Evolutionary conservation across 37 sponge, comb jelly and placozoan species (phyloP).

Genomic region (Haliclona indistincta): DNA sequence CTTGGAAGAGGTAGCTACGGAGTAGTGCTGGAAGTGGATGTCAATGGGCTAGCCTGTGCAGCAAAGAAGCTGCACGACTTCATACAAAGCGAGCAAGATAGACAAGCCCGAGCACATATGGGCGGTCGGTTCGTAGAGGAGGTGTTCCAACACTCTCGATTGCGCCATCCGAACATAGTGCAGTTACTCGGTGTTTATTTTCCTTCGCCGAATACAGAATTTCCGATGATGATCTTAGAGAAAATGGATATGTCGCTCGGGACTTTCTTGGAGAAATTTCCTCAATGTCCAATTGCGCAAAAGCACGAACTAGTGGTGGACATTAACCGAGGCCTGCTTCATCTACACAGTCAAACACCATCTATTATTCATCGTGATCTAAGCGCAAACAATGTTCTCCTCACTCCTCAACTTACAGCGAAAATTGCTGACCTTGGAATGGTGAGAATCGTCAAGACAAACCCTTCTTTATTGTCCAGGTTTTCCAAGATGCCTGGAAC

Average conservation of each 20-base stretch:
- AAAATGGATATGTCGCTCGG: conserved; percentile 12
- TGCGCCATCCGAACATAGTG: conserved; percentile 54
- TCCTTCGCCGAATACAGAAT: background rate
- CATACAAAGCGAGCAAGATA: no score
- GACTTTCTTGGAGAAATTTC: conserved; percentile 11
- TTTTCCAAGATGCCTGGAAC: conserved; percentile 26
- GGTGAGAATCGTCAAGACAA: conserved; percentile 9
- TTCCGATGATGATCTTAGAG: conserved; percentile 46
- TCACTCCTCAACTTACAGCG: conserved; percentile 26
- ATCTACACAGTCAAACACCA: conserved; percentile 26
- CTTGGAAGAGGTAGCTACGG: no score
- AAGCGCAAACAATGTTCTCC: conserved; percentile 44
- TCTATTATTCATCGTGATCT: conserved; percentile 48
- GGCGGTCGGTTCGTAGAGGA: conserved; percentile 14
- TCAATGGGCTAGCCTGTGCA: no score
- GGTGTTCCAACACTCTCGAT: conserved; percentile 20
- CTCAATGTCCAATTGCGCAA: background rate
- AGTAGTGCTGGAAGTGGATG: no score
- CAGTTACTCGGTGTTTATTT: conserved; percentile 32
- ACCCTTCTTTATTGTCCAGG: background rate
- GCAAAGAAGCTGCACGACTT: no score
- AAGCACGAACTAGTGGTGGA: conserved; percentile 33
- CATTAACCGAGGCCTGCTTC: conserved; percentile 16
- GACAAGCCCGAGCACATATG: no score
- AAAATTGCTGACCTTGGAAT: conserved; percentile 46